A percentile compares a stretch with the other conserved stretches of the same genome.
These are phyloP conservation scores for Rallus limicola DNA, from an alignment of 2,113 vertebrate genomes.

Conservation along the genomic window DNA sequence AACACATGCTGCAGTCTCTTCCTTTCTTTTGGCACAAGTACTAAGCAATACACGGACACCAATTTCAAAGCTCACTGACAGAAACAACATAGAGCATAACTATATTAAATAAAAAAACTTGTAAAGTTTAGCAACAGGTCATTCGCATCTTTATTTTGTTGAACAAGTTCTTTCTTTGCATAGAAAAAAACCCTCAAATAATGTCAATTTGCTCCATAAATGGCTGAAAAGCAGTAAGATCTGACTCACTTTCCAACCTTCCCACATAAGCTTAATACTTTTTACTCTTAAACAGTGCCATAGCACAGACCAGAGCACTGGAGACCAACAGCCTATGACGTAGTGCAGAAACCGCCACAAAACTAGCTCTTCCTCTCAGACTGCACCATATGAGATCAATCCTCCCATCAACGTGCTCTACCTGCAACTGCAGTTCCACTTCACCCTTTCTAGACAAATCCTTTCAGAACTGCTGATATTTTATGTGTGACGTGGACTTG, in stretches of 20 bases:
- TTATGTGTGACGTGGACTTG: neutral
- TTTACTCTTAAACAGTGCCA: neutral
- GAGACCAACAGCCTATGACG: neutral
- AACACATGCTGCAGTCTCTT: neutral
- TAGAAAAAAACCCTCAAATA: neutral
- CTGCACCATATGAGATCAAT: no score
- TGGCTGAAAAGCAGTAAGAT: neutral
- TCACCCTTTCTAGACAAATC: neutral
- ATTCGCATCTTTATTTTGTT: neutral
- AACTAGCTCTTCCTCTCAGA: neutral
- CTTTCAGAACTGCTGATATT: neutral
- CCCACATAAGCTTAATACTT: neutral
- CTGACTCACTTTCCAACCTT: neutral
- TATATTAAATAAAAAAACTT: neutral
- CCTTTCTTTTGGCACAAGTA: neutral
- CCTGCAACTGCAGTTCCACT: neutral
- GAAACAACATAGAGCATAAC: neutral
- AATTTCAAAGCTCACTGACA: conserved; percentile 23
- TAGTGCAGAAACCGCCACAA: neutral
- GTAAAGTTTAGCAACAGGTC: conserved; percentile 3
- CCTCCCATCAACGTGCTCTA: rapidly evolving
- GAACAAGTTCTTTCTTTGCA: neutral
- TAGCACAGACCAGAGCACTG: neutral
- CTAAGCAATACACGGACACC: neutral
- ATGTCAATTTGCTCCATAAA: neutral